Evolutionary conservation across 2,888 invertebrate genomes (phyloP), one percentile per base, ranked within the genome.

Genomic region (Digitonthophagus gazella): DNA sequence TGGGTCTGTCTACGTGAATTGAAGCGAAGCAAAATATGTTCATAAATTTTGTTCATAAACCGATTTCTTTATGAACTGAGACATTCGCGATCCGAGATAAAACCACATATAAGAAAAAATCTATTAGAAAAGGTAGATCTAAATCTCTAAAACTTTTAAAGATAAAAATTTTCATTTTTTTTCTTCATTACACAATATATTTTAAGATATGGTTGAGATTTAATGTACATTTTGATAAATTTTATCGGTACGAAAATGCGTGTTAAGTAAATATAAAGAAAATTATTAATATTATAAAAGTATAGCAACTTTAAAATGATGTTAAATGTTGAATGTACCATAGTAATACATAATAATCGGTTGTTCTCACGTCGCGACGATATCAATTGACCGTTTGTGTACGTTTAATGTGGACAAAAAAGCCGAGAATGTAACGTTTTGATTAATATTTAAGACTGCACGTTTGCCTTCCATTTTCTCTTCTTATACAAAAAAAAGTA

Each of bases 391-490:
- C 19, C 61, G 44, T 58, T 67, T 67, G 58, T 64, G 16, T n/a
- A n/a, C n/a, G n/a, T 64, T 68, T 68, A 58, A 58, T 28, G 61
- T 19, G 61, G 20, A 61, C 18, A 18, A 19, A 58, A n/a, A n/a
- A n/a, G 3, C 18, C 61, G 20, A 61, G 61, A 19, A 61, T 19
- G 20, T 19, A 61, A 65, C 65, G n/a, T 61, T 67, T 69, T 67
- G 20, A 65, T 67, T 67, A 70, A 67, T 74, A 74, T 76, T 44
- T 75, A 79, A 80, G 80, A 80, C 80, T 80, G 80, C 79, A 79
- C 79, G 71, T 78, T 79, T 80, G 80, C 80, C 80, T 80, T 80
- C 80, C 79, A 80, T 78, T 76, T 78, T 77, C 28, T 74, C 74
- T 75, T 74, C 75, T 75, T 67, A 70, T 74, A 74, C 28, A 44